Conservation (phyloP, 2,888 invertebrate genomes). For the Hemicrepidius hirtus region DNA sequence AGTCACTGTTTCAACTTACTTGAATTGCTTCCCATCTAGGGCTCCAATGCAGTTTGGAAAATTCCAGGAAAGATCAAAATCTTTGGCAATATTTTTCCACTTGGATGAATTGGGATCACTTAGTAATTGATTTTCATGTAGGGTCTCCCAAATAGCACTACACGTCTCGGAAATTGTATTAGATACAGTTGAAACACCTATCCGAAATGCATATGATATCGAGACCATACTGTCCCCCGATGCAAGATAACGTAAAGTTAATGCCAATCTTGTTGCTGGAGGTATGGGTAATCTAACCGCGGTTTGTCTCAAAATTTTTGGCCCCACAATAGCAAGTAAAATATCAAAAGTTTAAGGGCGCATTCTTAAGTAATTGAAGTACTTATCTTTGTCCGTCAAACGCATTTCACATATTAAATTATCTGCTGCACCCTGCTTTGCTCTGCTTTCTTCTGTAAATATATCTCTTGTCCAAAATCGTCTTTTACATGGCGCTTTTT, state of each 20-base stretch:
- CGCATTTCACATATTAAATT: constrained; percentile 24
- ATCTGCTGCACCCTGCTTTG: too few relatives aligned
- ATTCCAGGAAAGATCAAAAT: constrained; percentile 15
- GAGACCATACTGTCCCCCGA: constrained; percentile 19
- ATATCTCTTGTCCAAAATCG: too few relatives aligned
- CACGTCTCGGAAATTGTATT: constrained; percentile 10
- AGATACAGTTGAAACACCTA: constrained; percentile 19
- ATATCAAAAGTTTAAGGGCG: constrained; percentile 6
- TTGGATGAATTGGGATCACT: constrained; percentile 1
- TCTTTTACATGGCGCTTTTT: too few relatives aligned
- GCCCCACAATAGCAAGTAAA: constrained; percentile 17
- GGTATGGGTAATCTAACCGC: constrained; percentile 8
- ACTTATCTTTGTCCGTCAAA: constrained; percentile 1
- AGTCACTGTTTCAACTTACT: background rate
- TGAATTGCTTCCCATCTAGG: too few relatives aligned
- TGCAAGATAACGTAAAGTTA: constrained; percentile 21
- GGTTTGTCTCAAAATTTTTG: background rate
- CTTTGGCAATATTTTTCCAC: constrained; percentile 8
- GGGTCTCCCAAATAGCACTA: constrained; percentile 17
- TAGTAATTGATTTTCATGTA: constrained; percentile 8
- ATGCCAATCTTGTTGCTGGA: constrained; percentile 14
- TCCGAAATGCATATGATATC: constrained; percentile 19
- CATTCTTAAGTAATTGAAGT: constrained; percentile 28
- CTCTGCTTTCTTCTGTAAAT: too few relatives aligned
- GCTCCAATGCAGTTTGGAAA: too few relatives aligned